Conservation (phyloP, 2,797 vertebrate genomes). For the Acrossocheilus wenchowensis region DNA sequence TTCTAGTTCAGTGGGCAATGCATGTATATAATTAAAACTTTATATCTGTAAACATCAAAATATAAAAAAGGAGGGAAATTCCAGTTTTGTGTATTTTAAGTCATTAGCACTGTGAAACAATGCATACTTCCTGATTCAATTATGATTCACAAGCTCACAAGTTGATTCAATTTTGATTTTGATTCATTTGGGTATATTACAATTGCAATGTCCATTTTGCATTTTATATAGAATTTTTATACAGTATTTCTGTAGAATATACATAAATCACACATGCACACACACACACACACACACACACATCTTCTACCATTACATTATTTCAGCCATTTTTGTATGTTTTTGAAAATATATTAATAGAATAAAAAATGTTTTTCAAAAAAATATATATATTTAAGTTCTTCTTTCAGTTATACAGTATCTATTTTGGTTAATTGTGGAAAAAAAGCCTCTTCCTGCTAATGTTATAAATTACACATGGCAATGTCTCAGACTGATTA, state of each 20-base stretch:
- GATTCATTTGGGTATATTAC: not conserved
- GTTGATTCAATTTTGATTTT: not conserved
- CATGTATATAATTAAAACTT: not conserved
- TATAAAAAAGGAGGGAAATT: not conserved
- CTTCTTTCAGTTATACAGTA: not conserved
- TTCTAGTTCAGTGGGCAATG: not conserved
- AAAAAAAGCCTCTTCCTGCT: not conserved
- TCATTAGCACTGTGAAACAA: not conserved
- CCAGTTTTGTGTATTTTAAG: not conserved
- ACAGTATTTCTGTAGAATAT: not conserved
- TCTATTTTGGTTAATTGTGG: not conserved
- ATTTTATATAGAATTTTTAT: not conserved
- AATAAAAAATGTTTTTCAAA: too few relatives aligned
- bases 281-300: too few relatives aligned
- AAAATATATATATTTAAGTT: too few relatives aligned
- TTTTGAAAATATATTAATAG: too few relatives aligned
- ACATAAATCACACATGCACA: too few relatives aligned
- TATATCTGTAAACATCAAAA: not conserved
- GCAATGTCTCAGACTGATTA: not conserved
- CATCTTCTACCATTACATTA: too few relatives aligned
- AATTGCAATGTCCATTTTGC: not conserved
- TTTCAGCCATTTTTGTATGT: too few relatives aligned
- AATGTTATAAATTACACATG: not conserved
- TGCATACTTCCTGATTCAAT: not conserved
- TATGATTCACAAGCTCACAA: not conserved